phyloP scores from a whole-genome alignment of 2,113 vertebrate genomes.

The Halichoeres trimaculatus region DNA sequence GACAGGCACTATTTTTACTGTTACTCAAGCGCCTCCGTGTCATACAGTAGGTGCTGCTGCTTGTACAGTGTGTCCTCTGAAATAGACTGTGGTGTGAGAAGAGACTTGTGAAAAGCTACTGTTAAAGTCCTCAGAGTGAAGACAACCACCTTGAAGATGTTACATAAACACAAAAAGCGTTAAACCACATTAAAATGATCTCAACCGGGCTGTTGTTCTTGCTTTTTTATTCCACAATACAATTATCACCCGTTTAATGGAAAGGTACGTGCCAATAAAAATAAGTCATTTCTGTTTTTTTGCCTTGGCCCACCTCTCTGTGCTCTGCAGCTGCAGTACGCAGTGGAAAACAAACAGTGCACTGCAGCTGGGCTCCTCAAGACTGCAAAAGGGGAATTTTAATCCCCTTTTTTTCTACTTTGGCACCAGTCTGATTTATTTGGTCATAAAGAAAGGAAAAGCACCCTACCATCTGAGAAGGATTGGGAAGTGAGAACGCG shows the following conservation, averaged over 20 bases:
- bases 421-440: slow-evolving; percentile 84
- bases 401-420: slow-evolving; percentile 80
- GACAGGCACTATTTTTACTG: slow-evolving; percentile 29
- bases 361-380: slow-evolving; percentile 85
- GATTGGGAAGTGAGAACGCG: slow-evolving; percentile 68
- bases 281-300: slow-evolving; percentile 73
- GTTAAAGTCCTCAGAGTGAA: slow-evolving; percentile 23
- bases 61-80: slow-evolving; percentile 20
- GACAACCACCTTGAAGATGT: slow-evolving; percentile 20
- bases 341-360: slow-evolving; percentile 82
- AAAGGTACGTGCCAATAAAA: slow-evolving; percentile 72
- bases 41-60: slow-evolving; percentile 13
- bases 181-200: slow-evolving; percentile 50
- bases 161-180: slow-evolving; percentile 28
- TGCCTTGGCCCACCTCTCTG: slow-evolving; percentile 73
- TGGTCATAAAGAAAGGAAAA: slow-evolving; percentile 83
- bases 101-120: slow-evolving; percentile 39
- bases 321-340: slow-evolving; percentile 79
- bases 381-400: slow-evolving; percentile 85
- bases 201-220: slow-evolving; percentile 60
- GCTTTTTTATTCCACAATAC: slow-evolving; percentile 57
- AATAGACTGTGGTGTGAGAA: slow-evolving; percentile 27
- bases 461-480: slow-evolving; percentile 72
- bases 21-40: slow-evolving; percentile 4
- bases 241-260: slow-evolving; percentile 76